These are phyloP conservation scores for Anguilla pacifica DNA, from an alignment of 2,797 vertebrate species.

Conservation along the genomic window DNA sequence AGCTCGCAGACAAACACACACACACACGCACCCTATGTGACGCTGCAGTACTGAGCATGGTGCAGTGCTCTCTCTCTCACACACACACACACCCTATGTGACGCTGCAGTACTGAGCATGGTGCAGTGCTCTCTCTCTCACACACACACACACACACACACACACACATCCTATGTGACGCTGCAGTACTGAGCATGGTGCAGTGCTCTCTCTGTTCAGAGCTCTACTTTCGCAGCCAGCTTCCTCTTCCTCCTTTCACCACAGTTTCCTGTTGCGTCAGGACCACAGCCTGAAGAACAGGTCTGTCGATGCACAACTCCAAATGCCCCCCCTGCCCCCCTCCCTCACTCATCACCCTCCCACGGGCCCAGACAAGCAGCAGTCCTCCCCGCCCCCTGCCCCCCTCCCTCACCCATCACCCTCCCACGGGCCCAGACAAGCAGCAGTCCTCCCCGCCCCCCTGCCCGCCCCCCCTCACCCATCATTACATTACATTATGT, in stretches of 20 bases:
- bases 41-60: too few species aligned
- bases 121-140: too few species aligned
- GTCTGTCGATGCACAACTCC: background rate
- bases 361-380: background rate
- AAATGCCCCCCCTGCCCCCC: background rate
- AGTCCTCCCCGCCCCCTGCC: background rate
- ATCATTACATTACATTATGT: too few species aligned
- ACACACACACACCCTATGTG: too few species aligned
- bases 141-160: background rate
- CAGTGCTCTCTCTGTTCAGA: background rate
- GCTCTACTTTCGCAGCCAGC: conserved; percentile 28
- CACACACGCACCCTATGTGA: background rate
- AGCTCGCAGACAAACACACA: background rate
- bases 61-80: too few species aligned
- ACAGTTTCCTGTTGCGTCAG: conserved; percentile 52
- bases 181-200: background rate
- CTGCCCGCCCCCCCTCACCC: background rate
- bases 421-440: background rate
- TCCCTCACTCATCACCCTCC: too few species aligned
- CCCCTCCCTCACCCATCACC: too few species aligned
- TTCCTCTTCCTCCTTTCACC: conserved; percentile 53
- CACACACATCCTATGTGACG: background rate
- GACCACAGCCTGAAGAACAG: background rate
- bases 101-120: too few species aligned
- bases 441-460: background rate